Base-by-base conservation (phyloP, 2,888 invertebrate species). In the Leptinotarsa tumamoca region DNA sequence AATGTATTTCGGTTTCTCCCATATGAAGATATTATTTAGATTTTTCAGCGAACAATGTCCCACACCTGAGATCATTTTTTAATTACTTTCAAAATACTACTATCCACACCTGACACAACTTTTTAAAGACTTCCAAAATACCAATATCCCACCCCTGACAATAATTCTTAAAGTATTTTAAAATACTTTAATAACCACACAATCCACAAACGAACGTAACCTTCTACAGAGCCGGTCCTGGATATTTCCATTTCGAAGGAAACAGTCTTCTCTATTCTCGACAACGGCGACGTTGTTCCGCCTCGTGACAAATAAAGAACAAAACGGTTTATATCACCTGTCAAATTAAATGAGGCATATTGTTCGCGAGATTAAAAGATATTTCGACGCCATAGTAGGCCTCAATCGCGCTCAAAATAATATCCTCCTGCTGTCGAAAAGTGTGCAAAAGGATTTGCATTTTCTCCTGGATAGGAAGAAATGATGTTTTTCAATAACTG, bases 281-380 rank as follows among this genome's bases (percentile, higher is more conserved):
- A 56, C 69, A 56, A 63, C 70, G 67, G 21, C 21, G 51, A 74
- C 56, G 70, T 58, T 67, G 66, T 43, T 69, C 67, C 43, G 63
- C 56, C 67, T 58, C 68, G 56, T 68, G 75, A 77, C 77, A 77
- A 77, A 77, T 75, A 77, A 75, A 70, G 72, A 75, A 66, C 73
- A 75, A 75, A 75, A 78, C 75, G 71, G 78, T 73, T 75, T 75
- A 75, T 78, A 70, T 75, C 75, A 78, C 74, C 78, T 78, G 78
- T 75, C 78, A 75, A 71, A 78, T 78, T 75, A 78, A 78, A 78
- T 73, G 73, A 74, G 72, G 66, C 75, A 68, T 77, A 74, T 75
- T 67, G 72, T 74, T 72, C 72, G 66, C 51, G 69, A 67, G 63
- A 76, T 76, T 76, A 73, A 76, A 73, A 69, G 72, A 72, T 75